Evolutionary conservation across 2,113 vertebrate genomes (phyloP).

Genomic region (Pyrgilauda ruficollis): DNA sequence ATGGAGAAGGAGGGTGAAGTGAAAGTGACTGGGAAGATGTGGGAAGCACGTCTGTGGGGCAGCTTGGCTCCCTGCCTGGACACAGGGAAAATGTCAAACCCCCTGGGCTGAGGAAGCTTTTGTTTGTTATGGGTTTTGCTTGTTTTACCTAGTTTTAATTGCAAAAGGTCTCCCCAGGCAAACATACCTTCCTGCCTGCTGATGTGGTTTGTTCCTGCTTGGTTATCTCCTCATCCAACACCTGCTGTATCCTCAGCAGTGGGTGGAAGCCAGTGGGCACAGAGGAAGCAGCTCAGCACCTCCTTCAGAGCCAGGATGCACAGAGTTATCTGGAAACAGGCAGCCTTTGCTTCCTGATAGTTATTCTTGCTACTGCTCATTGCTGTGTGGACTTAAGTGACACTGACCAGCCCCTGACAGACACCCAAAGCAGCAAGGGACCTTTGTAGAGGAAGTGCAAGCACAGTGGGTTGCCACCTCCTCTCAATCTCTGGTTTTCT

Average conservation of each 20-base stretch:
- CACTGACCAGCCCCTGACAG: not conserved
- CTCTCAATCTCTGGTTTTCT: not conserved
- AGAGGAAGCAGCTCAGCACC: not conserved
- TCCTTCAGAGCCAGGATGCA: not conserved
- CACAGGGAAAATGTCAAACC: not conserved
- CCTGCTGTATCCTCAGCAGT: not conserved
- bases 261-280: not conserved
- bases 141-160: not conserved
- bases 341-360: not conserved
- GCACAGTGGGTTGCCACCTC: not conserved
- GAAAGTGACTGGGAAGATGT: not conserved
- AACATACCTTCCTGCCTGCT: not conserved
- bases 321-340: not conserved
- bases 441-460: not conserved
- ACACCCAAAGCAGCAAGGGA: not conserved
- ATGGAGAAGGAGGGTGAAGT: not conserved
- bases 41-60: not conserved
- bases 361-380: not conserved
- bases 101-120: not conserved
- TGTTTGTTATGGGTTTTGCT: not conserved
- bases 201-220: not conserved
- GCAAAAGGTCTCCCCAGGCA: not conserved
- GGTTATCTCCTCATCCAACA: not conserved
- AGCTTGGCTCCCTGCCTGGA: not conserved
- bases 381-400: not conserved